Percentiles rank a stretch among this genome's conserved stretches.
phyloP scores from a whole-genome alignment of 2,797 vertebrate species.

The Catamblyrhynchus diadema region DNA sequence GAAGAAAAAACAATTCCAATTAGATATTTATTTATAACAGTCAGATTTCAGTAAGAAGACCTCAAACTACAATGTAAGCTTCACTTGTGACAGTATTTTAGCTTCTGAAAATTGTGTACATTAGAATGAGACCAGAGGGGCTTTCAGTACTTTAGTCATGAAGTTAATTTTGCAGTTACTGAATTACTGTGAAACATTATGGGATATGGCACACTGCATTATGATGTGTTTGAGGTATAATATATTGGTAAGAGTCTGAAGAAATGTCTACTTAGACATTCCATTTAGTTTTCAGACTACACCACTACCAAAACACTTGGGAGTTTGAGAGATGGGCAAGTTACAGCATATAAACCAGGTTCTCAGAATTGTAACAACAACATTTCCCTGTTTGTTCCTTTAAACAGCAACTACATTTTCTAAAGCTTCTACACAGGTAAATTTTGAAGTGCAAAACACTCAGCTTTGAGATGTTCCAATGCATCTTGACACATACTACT shows the following conservation, averaged over 20 bases:
- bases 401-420: background rate
- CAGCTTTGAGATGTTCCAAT: background rate
- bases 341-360: background rate
- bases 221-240: background rate
- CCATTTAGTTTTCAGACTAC: background rate
- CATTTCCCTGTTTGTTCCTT: background rate
- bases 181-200: background rate
- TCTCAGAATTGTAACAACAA: background rate
- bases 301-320: background rate
- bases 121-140: background rate
- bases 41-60: background rate
- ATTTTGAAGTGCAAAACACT: background rate
- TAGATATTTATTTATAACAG: background rate
- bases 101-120: background rate
- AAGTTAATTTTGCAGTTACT: background rate
- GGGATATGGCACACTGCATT: background rate
- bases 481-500: background rate
- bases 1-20: background rate
- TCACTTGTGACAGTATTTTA: background rate
- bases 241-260: background rate
- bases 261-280: background rate
- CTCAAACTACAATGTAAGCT: background rate
- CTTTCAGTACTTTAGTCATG: background rate
- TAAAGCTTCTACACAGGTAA: background rate
- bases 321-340: background rate